Evolutionary conservation across 2,888 invertebrate genomes (phyloP), one percentile per base, ranked within the genome.

Genomic region (Camptogramma bilineatum): DNA sequence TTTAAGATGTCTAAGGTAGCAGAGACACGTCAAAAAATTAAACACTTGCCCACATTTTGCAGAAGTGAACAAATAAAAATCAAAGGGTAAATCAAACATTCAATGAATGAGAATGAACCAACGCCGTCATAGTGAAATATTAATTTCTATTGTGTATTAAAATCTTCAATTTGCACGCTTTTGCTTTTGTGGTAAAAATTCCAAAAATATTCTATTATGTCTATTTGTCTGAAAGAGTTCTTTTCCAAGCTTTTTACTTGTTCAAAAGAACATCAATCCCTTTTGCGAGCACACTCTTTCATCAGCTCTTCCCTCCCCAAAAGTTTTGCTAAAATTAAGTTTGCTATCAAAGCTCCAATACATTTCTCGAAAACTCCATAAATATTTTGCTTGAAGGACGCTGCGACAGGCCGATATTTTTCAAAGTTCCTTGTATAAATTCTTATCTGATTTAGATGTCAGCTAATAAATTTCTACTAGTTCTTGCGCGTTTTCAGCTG

Each of bases 381-480:
- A 64, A 64, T 64, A 58, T 63, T 60, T 63, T 17, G 51, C 52
- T 52, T 55, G 54, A 62, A 70, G 52, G 65, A 58, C 62, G 31
- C n/a, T n/a, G n/a, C 52, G 62, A 52, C 69, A 52, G 44, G 56
- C 62, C 48, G 55, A 62, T 59, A 62, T 68, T 68, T 57, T 68
- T 60, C 56, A 56, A 66, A 64, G 55, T 66, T 68, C 52, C 48
- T 57, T 56, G 62, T 63, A 52, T 62, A 64, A 64, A 66, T 66
- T 70, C 61, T 60, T 71, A 71, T 67, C 69, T 65, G 69, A 71
- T 70, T 64, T 64, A 68, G 68, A 67, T 66, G 70, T 65, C 68
- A 65, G 66, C 70, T 68, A 68, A 71, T 71, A 71, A 68, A 68
- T 71, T 68, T 56, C 52, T 21, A 24, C 52, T 47, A 58, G 64